Conservation (phyloP, 1,140 invertebrate genomes). For the Lordiphosa collinella region DNA sequence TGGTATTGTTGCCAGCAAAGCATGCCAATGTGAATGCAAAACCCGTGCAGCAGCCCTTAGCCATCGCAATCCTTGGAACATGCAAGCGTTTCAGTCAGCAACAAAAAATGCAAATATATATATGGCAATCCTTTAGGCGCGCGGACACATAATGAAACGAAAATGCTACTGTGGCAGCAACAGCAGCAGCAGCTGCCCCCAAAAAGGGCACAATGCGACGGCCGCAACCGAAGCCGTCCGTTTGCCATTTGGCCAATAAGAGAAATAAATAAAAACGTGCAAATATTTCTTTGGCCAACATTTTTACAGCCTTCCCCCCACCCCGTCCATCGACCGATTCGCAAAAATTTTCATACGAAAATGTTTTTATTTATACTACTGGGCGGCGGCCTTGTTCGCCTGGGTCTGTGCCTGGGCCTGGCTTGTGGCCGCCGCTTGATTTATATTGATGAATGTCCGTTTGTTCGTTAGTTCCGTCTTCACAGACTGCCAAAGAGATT, state of each 20-base stretch:
- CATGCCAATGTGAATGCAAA: conserved; percentile 46
- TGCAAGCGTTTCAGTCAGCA: conserved; percentile 38
- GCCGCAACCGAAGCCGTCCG: conserved; percentile 41
- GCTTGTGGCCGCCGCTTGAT: conserved; percentile 71
- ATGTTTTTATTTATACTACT: conserved; percentile 66
- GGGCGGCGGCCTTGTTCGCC: conserved; percentile 14
- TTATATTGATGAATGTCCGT: conserved; percentile 79
- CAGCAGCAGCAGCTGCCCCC: conserved; percentile 35
- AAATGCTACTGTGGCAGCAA: conserved; percentile 64
- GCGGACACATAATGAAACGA: conserved; percentile 73
- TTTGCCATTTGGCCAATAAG: conserved; percentile 45
- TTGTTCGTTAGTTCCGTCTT: conserved; percentile 77
- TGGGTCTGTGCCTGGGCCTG: conserved; percentile 17
- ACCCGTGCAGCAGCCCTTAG: conserved; percentile 34
- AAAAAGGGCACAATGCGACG: conserved; percentile 36
- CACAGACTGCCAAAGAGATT: conserved; percentile 71
- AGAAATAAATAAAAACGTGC: conserved; percentile 74
- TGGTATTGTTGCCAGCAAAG: conserved; percentile 29
- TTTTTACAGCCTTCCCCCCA: conserved; percentile 57
- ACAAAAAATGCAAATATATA: conserved; percentile 66
- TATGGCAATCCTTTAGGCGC: conserved; percentile 76
- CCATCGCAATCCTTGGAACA: conserved; percentile 42
- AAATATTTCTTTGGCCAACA: conserved; percentile 78
- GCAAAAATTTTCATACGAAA: conserved; percentile 64
- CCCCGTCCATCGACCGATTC: conserved; percentile 37